phyloP scores from a whole-genome alignment of 2,797 vertebrate species.

The Acipenser oxyrinchus region DNA sequence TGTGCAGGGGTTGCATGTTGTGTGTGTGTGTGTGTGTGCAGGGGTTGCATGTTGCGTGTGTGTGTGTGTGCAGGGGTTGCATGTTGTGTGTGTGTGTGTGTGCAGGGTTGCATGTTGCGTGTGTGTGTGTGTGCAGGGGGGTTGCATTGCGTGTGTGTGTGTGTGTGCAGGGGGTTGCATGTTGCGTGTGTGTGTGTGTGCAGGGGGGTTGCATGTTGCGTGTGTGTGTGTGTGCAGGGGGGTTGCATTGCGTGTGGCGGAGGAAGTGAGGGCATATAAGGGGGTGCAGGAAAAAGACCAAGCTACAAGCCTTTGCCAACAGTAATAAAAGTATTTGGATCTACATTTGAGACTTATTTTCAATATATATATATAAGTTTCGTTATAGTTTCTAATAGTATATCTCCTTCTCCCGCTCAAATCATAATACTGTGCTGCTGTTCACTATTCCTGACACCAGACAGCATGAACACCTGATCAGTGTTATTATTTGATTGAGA shows the following conservation, averaged over 20 bases:
- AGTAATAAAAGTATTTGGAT: no score
- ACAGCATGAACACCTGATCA: no score
- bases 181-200: neutral
- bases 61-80: slow-evolving; percentile 7
- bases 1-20: neutral
- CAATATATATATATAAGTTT: no score
- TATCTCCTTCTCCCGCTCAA: no score
- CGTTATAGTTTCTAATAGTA: no score
- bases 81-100: neutral
- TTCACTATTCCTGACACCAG: no score
- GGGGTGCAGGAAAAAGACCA: no score
- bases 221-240: slow-evolving; percentile 4
- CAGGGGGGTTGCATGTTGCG: slow-evolving; percentile 1
- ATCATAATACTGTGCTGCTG: no score
- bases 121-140: neutral
- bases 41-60: slow-evolving; percentile 1
- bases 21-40: neutral
- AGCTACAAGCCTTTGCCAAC: no score
- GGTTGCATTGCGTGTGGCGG: neutral
- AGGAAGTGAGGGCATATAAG: no score
- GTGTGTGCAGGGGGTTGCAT: neutral
- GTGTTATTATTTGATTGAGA: no score
- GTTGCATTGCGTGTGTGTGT: neutral
- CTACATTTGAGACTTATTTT: no score
- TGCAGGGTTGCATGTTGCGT: neutral